phyloP scores from a whole-genome alignment of 1,140 invertebrate genomes.

The Eurosta solidaginis region DNA sequence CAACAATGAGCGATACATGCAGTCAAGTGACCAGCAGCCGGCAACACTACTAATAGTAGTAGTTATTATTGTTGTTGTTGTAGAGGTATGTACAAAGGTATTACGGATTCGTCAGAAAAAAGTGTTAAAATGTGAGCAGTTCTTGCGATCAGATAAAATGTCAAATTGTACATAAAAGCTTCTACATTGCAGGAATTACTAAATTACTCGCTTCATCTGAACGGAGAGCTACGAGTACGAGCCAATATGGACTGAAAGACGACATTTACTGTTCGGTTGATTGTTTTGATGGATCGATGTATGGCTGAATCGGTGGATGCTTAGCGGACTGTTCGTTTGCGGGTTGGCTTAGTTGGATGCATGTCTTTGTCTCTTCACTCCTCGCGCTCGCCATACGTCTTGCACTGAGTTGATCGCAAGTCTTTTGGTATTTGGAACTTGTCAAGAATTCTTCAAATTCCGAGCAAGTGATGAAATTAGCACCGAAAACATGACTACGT shows the following conservation, averaged over 20 bases:
- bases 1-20: neutral
- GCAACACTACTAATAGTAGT: neutral
- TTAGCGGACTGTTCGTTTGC: neutral
- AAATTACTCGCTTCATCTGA: constrained; percentile 39
- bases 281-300: neutral
- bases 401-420: constrained; percentile 20
- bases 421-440: constrained; percentile 31
- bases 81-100: too few relatives aligned
- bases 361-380: neutral
- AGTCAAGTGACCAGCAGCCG: neutral
- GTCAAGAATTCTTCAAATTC: constrained; percentile 37
- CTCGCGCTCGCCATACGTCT: neutral
- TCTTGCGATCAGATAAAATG: constrained; percentile 60
- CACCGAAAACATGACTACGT: constrained; percentile 31
- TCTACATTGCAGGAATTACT: constrained; percentile 59
- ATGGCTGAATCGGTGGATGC: too few relatives aligned
- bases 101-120: constrained; percentile 10
- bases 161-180: constrained; percentile 60
- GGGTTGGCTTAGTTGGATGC: neutral
- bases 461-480: constrained; percentile 35
- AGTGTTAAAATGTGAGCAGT: constrained; percentile 53
- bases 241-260: neutral
- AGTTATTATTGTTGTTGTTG: neutral
- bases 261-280: neutral
- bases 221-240: neutral